Evolutionary conservation across 2,888 invertebrate genomes (phyloP).

Genomic region (Rotaria magnacalcarata): DNA sequence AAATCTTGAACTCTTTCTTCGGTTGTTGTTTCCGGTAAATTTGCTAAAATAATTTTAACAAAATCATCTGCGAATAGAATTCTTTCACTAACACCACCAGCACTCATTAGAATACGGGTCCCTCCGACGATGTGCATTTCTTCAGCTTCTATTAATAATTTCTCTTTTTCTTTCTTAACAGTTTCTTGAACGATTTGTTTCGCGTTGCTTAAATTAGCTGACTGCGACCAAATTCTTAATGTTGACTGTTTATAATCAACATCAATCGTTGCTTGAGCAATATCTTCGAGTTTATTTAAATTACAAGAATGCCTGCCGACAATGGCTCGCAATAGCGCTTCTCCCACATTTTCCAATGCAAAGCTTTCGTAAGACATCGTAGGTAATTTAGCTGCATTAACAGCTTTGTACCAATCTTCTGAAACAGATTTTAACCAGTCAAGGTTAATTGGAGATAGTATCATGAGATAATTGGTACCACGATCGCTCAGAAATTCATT

Average conservation of each 20-base stretch:
- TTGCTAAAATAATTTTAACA: not conserved
- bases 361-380: not conserved
- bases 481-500: not conserved
- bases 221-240: not conserved
- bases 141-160: not conserved
- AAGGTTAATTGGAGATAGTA: not conserved
- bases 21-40: not conserved
- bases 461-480: not conserved
- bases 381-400: not conserved
- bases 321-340: not conserved
- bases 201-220: not conserved
- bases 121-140: not conserved
- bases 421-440: not conserved
- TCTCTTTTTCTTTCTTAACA: not conserved
- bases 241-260: not conserved
- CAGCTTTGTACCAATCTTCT: not conserved
- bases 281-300: not conserved
- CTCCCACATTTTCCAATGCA: not conserved
- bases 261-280: not conserved
- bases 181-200: not conserved
- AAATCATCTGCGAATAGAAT: not conserved
- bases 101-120: not conserved
- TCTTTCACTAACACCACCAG: not conserved
- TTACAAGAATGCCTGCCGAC: not conserved
- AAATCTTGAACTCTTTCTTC: not conserved